Evolutionary conservation across 2,888 invertebrate genomes (phyloP), one percentile per base, ranked within the genome.

Genomic region (Crematogaster levior): DNA sequence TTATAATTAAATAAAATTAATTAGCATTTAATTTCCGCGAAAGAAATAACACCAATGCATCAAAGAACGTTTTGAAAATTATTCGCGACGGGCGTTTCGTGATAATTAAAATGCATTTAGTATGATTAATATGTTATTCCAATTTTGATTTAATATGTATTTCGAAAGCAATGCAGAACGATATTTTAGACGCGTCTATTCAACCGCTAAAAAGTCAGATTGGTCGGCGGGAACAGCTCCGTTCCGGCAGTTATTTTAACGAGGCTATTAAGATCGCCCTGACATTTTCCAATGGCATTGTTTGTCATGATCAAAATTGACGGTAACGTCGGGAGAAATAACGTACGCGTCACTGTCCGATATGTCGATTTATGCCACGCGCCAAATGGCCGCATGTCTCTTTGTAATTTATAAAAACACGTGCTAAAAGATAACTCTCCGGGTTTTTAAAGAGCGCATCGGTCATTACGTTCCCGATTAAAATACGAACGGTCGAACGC

Each of bases 211-310:
- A 77, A 56, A 66, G 21, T 66, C 30, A 21, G 18, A 30, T 21
- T n/a, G 24, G 30, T 40, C 15, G 40, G 6, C 24, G 30, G 27
- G 15, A 43, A 30, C 30, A 2, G 24, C 40, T 12, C 9, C 63
- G 40, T 1, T 2, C 21, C 34, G 48, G 30, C 37, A 63, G 56
- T 66, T 56, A 56, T 46, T 77, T 68, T 43, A 77, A 53, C 68
- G 77, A 56, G 21, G 53, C 68, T 77, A 56, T 77, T 66, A 68
- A 53, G 27, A 77, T 27, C 24, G 18, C n/a, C 43, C 12, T 56
- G 77, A 66, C 77, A 66, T 68, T 77, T 75, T 66, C 56, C 43
- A 56, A 56, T 43, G 68, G 12, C 66, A 68, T 43, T 43, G 68
- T 77, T 43, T 43, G 68, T 68, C 77, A 43, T 4, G 24, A 68